Conservation (phyloP, 2,888 invertebrate species). For the Cryptocephalus moraei region DNA sequence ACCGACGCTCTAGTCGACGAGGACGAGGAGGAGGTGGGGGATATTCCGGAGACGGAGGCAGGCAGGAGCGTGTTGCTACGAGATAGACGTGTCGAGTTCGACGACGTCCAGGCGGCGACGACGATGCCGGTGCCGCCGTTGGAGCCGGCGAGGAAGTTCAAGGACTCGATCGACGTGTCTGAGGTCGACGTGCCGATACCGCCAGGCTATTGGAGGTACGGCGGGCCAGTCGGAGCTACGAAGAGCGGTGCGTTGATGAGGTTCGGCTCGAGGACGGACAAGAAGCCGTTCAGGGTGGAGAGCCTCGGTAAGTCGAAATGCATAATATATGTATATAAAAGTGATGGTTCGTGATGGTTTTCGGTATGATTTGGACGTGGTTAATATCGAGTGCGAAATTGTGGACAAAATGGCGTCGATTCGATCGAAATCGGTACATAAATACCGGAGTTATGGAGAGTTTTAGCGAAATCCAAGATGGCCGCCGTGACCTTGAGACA, state of each 20-base stretch:
- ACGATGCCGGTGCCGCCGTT: constrained; percentile 5
- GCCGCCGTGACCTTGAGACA: too few species aligned
- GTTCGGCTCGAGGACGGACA: constrained; percentile 67
- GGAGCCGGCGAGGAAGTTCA: constrained; percentile 22
- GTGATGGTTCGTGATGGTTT: too few species aligned
- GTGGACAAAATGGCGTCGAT: too few species aligned
- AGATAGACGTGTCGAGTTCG: constrained; percentile 25
- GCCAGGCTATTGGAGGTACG: constrained; percentile 67
- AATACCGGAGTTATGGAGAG: too few species aligned
- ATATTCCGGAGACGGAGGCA: constrained; percentile 6
- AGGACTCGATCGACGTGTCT: constrained; percentile 38
- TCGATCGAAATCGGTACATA: too few species aligned
- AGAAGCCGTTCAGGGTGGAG: constrained; percentile 50
- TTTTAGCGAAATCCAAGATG: too few species aligned
- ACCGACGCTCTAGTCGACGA: constrained; percentile 26
- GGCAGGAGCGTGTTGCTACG: constrained; percentile 26
- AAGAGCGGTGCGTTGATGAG: constrained; percentile 61
- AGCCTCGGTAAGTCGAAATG: constrained; percentile 39
- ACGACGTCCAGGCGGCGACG: constrained; percentile 14
- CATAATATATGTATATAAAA: too few species aligned
- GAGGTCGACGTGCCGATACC: constrained; percentile 49
- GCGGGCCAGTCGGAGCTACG: constrained; percentile 49
- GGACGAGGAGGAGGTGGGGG: constrained; percentile 16
- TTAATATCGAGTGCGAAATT: too few species aligned
- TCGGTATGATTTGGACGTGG: too few species aligned